Evolutionary conservation across 2,888 invertebrate genomes (phyloP), one percentile per base, ranked within the genome.

Genomic region (Caenorhabditis becei): DNA sequence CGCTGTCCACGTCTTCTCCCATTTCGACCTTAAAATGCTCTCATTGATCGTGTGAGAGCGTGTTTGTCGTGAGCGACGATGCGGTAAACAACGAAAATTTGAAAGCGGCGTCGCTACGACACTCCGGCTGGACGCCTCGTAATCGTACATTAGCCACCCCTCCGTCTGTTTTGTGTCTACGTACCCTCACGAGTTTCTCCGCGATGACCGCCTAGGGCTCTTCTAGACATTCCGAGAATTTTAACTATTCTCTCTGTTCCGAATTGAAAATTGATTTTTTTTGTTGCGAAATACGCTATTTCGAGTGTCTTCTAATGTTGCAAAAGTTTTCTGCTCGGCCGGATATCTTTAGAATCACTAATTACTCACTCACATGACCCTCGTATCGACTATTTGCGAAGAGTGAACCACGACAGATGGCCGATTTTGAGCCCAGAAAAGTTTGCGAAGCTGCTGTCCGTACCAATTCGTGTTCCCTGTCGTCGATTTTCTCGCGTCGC

Each of bases 291-390:
- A 62, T 71, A 41, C 16, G 14, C 14, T 16, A 16, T 16, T 41
- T 3, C 8, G 41, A 41, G 5, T 10, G 11, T 41, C 10, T 41
- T 44, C 14, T 37, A 14, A 2, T 59, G 28, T 44, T 37, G 23
- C 37, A 7, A 44, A 11, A n/a, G 26, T 20, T 44, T n/a, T 1
- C 32, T 41, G 14, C 8, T 24, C 53, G 14, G 1, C 10, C 28
- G 4, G 26, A 70, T 24, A 70, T 70, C 51, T 49, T 70, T 26
- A 20, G 72, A 72, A 72, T 72, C 35, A 49, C 47, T 63, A 72
- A 72, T 72, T 72, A 58, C 63, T 37, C 35, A 14, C 69, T 71
- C 72, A 72, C 72, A 72, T 72, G 72, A 72, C 72, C 35, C 53
- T 14, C 26, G 32, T 72, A 56, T 63, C 63, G 72, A 62, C 62